phyloP scores from a whole-genome alignment of 2,888 invertebrate genomes.

The Athalia cordata region DNA sequence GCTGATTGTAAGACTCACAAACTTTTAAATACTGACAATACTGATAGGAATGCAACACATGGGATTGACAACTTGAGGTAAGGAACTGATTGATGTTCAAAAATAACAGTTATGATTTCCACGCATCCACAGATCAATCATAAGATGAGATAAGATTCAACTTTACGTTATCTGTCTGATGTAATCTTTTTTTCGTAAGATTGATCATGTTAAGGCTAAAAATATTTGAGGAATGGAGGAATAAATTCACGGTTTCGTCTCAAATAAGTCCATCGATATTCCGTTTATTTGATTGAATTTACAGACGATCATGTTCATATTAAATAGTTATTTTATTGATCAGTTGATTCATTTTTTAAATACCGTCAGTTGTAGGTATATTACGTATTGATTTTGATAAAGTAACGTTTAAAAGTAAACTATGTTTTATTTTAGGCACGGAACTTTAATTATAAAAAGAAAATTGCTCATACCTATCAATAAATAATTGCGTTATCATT shows the following conservation, averaged over 20 bases:
- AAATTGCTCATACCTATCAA: background rate
- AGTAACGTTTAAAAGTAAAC: constrained; percentile 18
- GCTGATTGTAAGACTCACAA: background rate
- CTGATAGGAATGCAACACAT: background rate
- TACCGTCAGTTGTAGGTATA: too few species aligned
- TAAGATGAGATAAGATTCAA: constrained; percentile 7
- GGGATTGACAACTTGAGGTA: background rate
- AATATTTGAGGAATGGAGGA: too few species aligned
- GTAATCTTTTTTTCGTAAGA: too few species aligned
- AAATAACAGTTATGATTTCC: background rate
- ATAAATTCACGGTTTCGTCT: too few species aligned
- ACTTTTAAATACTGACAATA: constrained; percentile 3
- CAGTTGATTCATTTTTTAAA: too few species aligned
- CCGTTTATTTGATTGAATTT: too few species aligned
- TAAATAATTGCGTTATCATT: constrained; percentile 8
- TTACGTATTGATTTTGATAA: constrained; percentile 12
- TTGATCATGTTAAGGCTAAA: too few species aligned
- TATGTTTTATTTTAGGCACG: background rate
- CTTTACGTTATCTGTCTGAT: background rate
- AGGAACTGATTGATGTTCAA: too few species aligned
- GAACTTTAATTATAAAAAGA: constrained; percentile 1
- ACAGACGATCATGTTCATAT: too few species aligned
- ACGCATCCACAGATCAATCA: background rate
- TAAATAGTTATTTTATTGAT: too few species aligned
- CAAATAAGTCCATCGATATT: too few species aligned